A percentile compares a stretch with the other conserved stretches of the same genome.
These are phyloP conservation scores for Conopomorpha cramerella DNA, from an alignment of 1,140 invertebrate species.

Conservation along the genomic window DNA sequence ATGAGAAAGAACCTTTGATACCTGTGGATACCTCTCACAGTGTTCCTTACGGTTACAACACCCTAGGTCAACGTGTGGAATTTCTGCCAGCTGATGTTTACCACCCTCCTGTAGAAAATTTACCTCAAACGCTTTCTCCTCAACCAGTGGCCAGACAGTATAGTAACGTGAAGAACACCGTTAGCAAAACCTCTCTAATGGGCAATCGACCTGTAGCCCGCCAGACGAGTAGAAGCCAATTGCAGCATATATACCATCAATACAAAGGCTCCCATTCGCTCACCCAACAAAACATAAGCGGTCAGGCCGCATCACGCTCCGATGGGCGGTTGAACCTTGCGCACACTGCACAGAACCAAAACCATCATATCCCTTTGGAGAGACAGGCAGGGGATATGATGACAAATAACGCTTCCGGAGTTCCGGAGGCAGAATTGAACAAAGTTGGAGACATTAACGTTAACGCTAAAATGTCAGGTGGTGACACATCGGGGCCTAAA, in stretches of 20 bases:
- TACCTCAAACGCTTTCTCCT: conserved; percentile 34
- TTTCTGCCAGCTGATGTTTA: conserved; percentile 20
- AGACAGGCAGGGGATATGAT: conserved; percentile 29
- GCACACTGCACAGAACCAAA: conserved; percentile 1
- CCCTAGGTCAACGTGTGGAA: conserved; percentile 34
- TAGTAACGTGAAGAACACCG: conserved; percentile 28
- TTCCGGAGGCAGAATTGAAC: no score
- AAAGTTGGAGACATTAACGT: no score
- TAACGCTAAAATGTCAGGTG: no score
- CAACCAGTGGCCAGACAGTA: conserved; percentile 12
- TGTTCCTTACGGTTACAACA: conserved; percentile 23
- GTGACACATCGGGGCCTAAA: no score
- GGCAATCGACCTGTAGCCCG: conserved; percentile 13
- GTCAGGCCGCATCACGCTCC: no score
- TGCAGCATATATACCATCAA: conserved; percentile 39
- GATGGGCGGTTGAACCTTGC: conserved; percentile 27
- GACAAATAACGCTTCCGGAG: no score
- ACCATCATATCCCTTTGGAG: conserved; percentile 18
- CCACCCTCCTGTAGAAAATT: conserved; percentile 11
- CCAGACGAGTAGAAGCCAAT: conserved; percentile 29
- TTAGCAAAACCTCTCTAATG: conserved; percentile 36
- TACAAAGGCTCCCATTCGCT: conserved; percentile 39
- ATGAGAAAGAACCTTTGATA: conserved; percentile 33
- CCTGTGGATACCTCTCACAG: conserved; percentile 24
- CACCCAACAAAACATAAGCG: conserved; percentile 29